Percentiles rank a stretch among this genome's conserved stretches.
Conservation (phyloP, 2,888 invertebrate species). For the Adela reaumurella region DNA sequence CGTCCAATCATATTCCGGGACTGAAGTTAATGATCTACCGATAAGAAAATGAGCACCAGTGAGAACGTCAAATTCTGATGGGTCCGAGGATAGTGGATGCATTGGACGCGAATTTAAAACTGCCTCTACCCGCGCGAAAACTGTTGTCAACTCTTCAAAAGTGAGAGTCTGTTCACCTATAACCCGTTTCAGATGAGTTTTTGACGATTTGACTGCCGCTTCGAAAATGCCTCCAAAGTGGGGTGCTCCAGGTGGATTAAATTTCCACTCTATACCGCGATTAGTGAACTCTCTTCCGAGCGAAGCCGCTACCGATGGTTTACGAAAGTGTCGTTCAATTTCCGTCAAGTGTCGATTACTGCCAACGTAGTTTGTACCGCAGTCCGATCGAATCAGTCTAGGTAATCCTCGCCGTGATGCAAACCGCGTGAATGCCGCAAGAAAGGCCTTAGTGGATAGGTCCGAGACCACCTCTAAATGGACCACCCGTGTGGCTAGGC, state of each 20-base stretch:
- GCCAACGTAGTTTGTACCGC: constrained; percentile 8
- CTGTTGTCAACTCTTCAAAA: background rate
- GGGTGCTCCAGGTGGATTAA: too few relatives aligned
- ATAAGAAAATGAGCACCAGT: too few relatives aligned
- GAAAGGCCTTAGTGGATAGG: constrained; percentile 5
- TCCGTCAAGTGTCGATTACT: constrained; percentile 1
- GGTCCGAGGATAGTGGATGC: too few relatives aligned
- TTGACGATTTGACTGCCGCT: background rate
- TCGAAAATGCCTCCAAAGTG: too few relatives aligned
- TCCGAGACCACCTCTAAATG: constrained; percentile 7
- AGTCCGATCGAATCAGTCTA: constrained; percentile 4
- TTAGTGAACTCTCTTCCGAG: too few relatives aligned
- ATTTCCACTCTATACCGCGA: too few relatives aligned
- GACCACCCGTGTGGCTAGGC: constrained; percentile 5
- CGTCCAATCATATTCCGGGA: too few relatives aligned
- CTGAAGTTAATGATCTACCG: too few relatives aligned
- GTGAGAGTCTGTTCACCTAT: background rate
- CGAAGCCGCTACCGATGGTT: too few relatives aligned
- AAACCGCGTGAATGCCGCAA: constrained; percentile 6
- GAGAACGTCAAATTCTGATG: too few relatives aligned
- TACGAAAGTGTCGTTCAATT: background rate
- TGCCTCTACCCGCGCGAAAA: background rate
- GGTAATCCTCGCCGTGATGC: constrained; percentile 6
- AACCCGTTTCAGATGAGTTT: background rate
- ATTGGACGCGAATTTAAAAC: background rate